These are phyloP conservation scores for Chesias legatella DNA, from an alignment of 2,888 invertebrate species.

Conservation along the genomic window DNA sequence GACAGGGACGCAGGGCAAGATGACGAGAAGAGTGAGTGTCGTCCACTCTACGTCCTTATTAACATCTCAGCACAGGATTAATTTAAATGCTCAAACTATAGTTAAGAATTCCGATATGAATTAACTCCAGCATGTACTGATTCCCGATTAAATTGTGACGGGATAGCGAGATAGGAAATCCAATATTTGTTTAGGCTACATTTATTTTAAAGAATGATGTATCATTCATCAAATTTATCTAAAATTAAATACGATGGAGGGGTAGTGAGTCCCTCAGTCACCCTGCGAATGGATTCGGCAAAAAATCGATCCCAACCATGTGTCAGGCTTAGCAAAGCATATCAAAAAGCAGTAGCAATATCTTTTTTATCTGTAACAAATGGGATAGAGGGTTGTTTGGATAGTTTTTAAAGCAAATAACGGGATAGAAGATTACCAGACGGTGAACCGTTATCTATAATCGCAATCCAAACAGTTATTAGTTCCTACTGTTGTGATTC, in stretches of 20 bases:
- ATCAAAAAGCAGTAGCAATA: conserved; percentile 35
- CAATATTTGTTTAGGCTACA: background rate
- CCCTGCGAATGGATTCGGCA: conserved; percentile 30
- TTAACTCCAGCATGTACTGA: too few species aligned
- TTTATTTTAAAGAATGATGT: conserved; percentile 3
- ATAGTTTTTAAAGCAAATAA: conserved; percentile 3
- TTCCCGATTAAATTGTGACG: too few species aligned
- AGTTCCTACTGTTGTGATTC: too few species aligned
- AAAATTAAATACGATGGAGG: conserved; percentile 23
- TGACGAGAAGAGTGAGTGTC: too few species aligned
- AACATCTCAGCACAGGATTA: too few species aligned
- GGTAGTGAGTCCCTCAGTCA: conserved; percentile 27
- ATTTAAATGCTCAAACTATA: too few species aligned
- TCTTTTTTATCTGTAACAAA: conserved; percentile 45
- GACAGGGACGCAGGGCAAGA: too few species aligned
- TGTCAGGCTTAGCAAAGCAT: conserved; percentile 40
- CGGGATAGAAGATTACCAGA: too few species aligned
- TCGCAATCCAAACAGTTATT: too few species aligned
- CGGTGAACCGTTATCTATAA: too few species aligned
- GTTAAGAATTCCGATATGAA: too few species aligned
- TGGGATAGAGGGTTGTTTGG: conserved; percentile 29
- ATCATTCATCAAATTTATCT: conserved; percentile 19
- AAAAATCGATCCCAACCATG: conserved; percentile 38
- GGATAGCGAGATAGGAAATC: background rate
- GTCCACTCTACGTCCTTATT: too few species aligned